Base-by-base conservation (phyloP, 2,113 vertebrate species). In the Oncorhynchus kisutch region DNA sequence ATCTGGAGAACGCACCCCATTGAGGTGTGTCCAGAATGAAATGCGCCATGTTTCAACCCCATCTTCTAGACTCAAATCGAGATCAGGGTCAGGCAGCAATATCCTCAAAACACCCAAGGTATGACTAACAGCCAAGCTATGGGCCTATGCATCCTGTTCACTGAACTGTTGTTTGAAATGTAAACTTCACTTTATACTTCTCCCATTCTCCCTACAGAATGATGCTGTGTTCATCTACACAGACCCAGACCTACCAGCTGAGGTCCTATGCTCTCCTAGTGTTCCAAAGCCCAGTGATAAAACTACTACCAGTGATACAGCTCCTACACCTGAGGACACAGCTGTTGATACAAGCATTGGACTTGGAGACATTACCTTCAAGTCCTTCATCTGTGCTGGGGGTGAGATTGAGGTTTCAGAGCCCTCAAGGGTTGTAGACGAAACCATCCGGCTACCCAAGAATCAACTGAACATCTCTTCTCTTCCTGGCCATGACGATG, bases 11-110 rank as follows among this genome's bases (percentile, higher is more conserved):
- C 89, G 91, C 0, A 79, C 79, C 4, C 91, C 92, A 7, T 73
- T 93, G 24, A 87, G 83, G 84, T 88, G 87, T 81, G 27, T 92
- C 67, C 76, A 87, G 62, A 92, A 93, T 80, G 86, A 90, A 71
- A 73, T 73, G 70, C 54, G 25, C 2, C 71, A 39, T 34, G 45
- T 71, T 16, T 79, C 85, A 27, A 75, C 78, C 68, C 73, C 81
- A n/a, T 82, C 72, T 25, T 75, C 66, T 0, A 82, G 51, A 20
- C 6, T 71, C 12, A 86, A 81, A 16, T 78, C 80, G 24, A 88
- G 80, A 49, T 74, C 83, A 20, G 48, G 51, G 7, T 25, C 79
- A 22, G 34, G 6, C 45, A 9, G 13, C 2, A 76, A 84, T 24
- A 22, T 20, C 22, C 48, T 67, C 13, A 85, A 85, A 80, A 78